Conservation (phyloP, 2,113 vertebrate species). For the Oreochromis niloticus region DNA sequence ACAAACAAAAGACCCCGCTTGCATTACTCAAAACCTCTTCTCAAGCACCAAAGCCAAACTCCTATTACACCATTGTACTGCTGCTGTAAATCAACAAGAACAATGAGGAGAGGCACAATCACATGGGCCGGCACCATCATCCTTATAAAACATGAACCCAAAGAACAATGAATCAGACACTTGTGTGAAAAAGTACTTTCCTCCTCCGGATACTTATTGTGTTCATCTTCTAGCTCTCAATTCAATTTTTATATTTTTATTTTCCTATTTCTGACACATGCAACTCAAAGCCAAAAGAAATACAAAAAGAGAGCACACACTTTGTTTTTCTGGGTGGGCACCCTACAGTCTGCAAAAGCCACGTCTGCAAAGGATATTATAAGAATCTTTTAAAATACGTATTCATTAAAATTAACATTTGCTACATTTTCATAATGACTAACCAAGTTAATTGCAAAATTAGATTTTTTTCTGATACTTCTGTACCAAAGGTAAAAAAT, state of each 20-base stretch:
- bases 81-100: conserved; percentile 71
- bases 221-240: conserved; percentile 29
- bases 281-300: background rate
- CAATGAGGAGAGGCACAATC: conserved; percentile 59
- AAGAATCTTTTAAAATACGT: background rate
- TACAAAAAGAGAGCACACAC: background rate
- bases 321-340: conserved; percentile 15
- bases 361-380: background rate
- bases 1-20: conserved; percentile 69
- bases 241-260: conserved; percentile 39
- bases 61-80: conserved; percentile 64
- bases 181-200: conserved; percentile 29
- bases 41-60: conserved; percentile 61
- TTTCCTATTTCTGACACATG: conserved; percentile 22
- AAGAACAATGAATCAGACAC: conserved; percentile 57
- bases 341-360: background rate
- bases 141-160: conserved; percentile 54
- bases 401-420: background rate
- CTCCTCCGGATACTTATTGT: conserved; percentile 55
- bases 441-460: background rate
- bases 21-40: conserved; percentile 66
- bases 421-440: background rate
- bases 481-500: background rate
- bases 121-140: conserved; percentile 45
- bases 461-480: background rate